phyloP scores from a whole-genome alignment of 2,888 invertebrate species.

The Volucella zonaria region DNA sequence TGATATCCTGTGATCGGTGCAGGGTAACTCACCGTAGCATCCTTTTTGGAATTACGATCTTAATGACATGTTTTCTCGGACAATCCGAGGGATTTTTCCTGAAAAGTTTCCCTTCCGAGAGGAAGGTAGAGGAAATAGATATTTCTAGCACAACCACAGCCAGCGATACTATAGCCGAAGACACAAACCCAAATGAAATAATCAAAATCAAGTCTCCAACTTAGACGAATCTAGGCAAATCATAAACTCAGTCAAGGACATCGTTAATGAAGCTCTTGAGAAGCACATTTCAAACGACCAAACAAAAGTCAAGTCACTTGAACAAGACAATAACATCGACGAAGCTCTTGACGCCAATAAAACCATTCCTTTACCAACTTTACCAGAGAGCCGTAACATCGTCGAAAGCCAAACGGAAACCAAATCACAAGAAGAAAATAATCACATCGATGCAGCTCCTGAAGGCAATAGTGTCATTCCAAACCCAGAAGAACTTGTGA shows the following conservation, averaged over 20 bases:
- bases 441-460: constrained; percentile 1
- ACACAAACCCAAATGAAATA: neutral
- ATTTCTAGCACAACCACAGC: neutral
- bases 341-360: neutral
- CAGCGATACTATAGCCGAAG: neutral
- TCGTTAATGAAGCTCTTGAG: constrained; percentile 22
- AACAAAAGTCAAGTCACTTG: neutral
- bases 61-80: constrained; percentile 42
- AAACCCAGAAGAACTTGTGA: neutral
- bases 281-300: neutral
- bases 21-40: constrained; percentile 46
- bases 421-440: constrained; percentile 1
- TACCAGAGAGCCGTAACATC: too few relatives aligned
- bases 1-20: constrained; percentile 33
- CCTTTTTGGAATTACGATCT: constrained; percentile 35
- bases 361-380: constrained; percentile 11
- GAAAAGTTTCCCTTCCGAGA: constrained; percentile 11
- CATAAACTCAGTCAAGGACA: constrained; percentile 33
- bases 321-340: constrained; percentile 21
- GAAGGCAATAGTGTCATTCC: constrained; percentile 20
- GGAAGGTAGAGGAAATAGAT: constrained; percentile 2
- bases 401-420: too few relatives aligned
- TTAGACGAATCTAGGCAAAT: constrained; percentile 28
- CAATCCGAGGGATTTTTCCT: constrained; percentile 41
- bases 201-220: constrained; percentile 26